A percentile compares a stretch with the other conserved stretches of the same genome.
Conservation (phyloP, 2,797 vertebrate species). For the Aphelocoma californica region DNA sequence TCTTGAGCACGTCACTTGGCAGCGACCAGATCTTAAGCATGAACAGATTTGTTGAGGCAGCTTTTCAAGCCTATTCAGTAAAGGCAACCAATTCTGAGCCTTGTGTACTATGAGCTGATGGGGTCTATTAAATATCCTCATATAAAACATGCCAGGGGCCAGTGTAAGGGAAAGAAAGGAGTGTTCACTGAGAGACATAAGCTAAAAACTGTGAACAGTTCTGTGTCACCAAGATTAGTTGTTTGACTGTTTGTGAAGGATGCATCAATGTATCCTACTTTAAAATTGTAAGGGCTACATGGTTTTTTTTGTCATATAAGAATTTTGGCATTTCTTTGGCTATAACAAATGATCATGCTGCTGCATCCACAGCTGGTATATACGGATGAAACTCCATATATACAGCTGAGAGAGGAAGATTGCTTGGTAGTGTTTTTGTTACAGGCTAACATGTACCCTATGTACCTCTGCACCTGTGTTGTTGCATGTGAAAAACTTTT, state of each 20-base stretch:
- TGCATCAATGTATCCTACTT: background rate
- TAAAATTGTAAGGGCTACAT: background rate
- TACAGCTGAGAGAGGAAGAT: background rate
- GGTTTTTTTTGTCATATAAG: background rate
- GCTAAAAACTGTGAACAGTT: background rate
- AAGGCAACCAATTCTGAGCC: background rate
- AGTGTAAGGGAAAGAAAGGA: conserved; percentile 1
- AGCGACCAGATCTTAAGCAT: conserved; percentile 50
- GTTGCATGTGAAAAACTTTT: background rate
- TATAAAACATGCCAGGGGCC: conserved; percentile 30
- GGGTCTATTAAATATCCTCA: conserved; percentile 55
- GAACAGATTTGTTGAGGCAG: conserved; percentile 44
- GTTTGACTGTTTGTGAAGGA: background rate
- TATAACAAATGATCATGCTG: background rate
- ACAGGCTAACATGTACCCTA: background rate
- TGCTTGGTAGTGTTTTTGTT: background rate
- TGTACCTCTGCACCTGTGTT: background rate
- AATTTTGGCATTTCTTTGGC: background rate
- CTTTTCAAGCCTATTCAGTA: conserved; percentile 46
- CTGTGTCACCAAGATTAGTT: background rate
- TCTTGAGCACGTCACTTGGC: conserved; percentile 53
- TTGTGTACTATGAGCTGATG: conserved; percentile 42
- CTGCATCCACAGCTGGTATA: background rate
- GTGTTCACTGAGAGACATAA: background rate
- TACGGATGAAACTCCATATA: background rate